phyloP scores from a whole-genome alignment of 2,797 vertebrate genomes.

The Intellagama lesueurii region DNA sequence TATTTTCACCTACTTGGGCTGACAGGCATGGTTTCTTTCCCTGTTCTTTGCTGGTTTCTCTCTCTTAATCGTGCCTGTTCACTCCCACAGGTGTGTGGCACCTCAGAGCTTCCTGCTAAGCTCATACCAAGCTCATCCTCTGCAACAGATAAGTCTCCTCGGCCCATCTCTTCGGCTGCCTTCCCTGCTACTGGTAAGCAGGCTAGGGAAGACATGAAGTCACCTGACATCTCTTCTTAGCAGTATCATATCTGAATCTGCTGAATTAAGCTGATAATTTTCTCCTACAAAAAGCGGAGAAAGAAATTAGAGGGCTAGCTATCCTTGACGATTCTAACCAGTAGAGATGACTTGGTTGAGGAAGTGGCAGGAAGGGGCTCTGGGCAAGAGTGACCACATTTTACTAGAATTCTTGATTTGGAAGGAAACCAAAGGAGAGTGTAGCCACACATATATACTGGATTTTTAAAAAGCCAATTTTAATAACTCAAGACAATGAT shows the following conservation, averaged over 20 bases:
- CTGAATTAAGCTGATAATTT: not conserved
- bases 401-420: too few species aligned
- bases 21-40: not conserved
- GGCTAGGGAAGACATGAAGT: not conserved
- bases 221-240: not conserved
- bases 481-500: too few species aligned
- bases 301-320: too few species aligned
- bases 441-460: too few species aligned
- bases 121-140: conserved; percentile 1
- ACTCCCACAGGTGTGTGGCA: not conserved
- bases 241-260: not conserved
- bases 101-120: not conserved
- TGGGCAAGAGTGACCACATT: too few species aligned
- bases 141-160: not conserved
- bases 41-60: not conserved
- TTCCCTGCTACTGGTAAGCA: conserved; percentile 11
- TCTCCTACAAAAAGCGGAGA: too few species aligned
- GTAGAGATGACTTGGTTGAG: too few species aligned
- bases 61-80: not conserved
- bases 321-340: too few species aligned
- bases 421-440: too few species aligned
- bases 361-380: too few species aligned
- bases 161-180: not conserved
- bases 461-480: too few species aligned
- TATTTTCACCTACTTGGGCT: not conserved